Conservation (phyloP, 2,888 invertebrate genomes). For the Mechanitis mazaeus region DNA sequence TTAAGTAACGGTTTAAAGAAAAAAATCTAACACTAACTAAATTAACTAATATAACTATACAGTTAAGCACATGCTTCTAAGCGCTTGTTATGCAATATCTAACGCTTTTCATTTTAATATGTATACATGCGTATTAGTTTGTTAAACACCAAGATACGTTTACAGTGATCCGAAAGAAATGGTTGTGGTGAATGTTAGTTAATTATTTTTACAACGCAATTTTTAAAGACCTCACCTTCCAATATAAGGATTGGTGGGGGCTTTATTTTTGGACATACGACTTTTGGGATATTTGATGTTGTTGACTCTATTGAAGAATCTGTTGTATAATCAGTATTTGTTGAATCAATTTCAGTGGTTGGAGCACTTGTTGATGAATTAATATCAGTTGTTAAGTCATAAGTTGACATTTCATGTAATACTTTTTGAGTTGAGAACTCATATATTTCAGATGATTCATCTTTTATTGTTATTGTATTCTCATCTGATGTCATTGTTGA, state of each 20-base stretch:
- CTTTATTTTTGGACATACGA: conserved; percentile 66
- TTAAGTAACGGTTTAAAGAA: conserved; percentile 12
- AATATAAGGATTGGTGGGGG: conserved; percentile 86
- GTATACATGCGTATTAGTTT: conserved; percentile 55
- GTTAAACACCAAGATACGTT: conserved; percentile 45
- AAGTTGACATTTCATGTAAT: conserved; percentile 8
- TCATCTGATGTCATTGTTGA: conserved; percentile 27
- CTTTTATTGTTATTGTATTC: not conserved
- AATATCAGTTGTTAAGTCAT: conserved; percentile 23
- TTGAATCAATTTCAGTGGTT: conserved; percentile 22
- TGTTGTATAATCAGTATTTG: conserved; percentile 41
- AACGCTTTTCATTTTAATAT: conserved; percentile 26
- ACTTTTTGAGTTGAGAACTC: not conserved
- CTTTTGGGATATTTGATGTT: conserved; percentile 48
- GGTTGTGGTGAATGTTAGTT: conserved; percentile 63
- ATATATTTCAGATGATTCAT: conserved; percentile 1
- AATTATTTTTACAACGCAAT: conserved; percentile 53
- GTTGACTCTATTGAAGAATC: conserved; percentile 35
- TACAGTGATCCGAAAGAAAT: conserved; percentile 43
- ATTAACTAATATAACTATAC: conserved; percentile 9
- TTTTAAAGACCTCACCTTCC: conserved; percentile 83
- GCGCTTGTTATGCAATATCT: conserved; percentile 27
- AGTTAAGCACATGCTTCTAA: conserved; percentile 45
- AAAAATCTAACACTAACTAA: conserved; percentile 1
- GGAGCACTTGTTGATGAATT: conserved; percentile 29